phyloP scores from a whole-genome alignment of 2,113 vertebrate genomes.

The Ptilorrhoa leucosticta region DNA sequence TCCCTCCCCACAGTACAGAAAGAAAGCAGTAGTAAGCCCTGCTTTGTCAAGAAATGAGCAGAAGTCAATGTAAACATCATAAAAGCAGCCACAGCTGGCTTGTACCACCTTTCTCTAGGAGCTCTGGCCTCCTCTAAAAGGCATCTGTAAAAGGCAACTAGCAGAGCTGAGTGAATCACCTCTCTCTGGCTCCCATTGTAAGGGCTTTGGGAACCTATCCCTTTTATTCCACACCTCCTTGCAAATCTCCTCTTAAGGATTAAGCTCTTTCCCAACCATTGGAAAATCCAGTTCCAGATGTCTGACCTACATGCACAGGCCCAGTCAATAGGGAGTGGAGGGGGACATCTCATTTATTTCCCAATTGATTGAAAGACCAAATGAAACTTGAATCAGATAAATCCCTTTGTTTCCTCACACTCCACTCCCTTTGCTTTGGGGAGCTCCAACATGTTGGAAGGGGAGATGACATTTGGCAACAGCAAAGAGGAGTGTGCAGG shows the following conservation, averaged over 20 bases:
- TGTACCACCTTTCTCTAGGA: not conserved
- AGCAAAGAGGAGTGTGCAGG: not conserved
- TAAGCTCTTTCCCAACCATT: constrained; percentile 12
- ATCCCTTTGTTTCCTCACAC: not conserved
- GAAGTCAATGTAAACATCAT: not conserved
- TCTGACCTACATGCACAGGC: not conserved
- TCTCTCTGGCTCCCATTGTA: not conserved
- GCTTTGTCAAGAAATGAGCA: not conserved
- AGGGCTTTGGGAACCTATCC: not conserved
- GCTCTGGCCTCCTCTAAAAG: not conserved
- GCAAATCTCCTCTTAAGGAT: not conserved
- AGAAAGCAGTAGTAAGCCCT: not conserved
- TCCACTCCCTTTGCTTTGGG: constrained; percentile 20
- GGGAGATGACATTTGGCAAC: constrained; percentile 22
- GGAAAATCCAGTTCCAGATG: constrained; percentile 13
- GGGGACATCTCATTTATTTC: constrained; percentile 19
- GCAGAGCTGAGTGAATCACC: not conserved
- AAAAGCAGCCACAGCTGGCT: not conserved
- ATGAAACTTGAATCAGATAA: constrained; percentile 34
- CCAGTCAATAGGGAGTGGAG: not conserved
- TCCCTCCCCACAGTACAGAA: not conserved
- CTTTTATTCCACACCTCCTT: not conserved
- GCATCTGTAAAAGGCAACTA: not conserved
- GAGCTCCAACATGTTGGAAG: not conserved
- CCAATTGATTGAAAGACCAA: not conserved